Evolutionary conservation across 2,797 vertebrate species (phyloP), one percentile per base, ranked within the genome.

Genomic region (Pelodytes ibericus): DNA sequence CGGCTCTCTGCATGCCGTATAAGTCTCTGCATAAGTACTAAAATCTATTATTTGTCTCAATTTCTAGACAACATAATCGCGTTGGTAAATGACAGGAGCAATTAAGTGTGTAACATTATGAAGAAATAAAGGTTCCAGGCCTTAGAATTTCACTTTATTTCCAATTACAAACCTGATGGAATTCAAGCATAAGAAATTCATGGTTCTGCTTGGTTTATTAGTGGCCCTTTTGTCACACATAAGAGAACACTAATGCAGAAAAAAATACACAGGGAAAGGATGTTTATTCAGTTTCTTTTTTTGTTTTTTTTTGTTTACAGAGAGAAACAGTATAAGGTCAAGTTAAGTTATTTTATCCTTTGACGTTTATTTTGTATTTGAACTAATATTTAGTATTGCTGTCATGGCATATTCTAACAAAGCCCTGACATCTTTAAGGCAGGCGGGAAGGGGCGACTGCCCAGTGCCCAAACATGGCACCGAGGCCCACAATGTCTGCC

Each of bases 1-100:
- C n/a, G 44, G 81, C 70, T 86, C 74, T 83, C 74, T 78, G 71
- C 73, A 83, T 87, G 74, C 61, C 82, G 74, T 82, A 84, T 80
- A 82, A 74, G 61, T 85, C 90, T 69, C 84, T 82, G 65, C 33
- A n/a, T 86, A 84, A 86, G 82, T 82, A 81, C 83, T 75, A 74
- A 72, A 71, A 85, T 84, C 80, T 84, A 75, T 81, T 78, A 81
- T 86, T 83, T 82, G 80, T 85, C 80, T 87, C 83, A 61, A 57
- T 86, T 87, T 86, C 79, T 82, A 81, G 82, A 83, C 72, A 83
- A 81, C 25, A 7, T 84, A 84, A 84, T 79, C 80, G 79, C 57
- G 6, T 80, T 80, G 77, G 77, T 87, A 82, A 88, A 79, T 77
- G 81, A 74, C 81, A 88, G 71, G 75, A 83, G 39, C 80, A 85